phyloP scores from a whole-genome alignment of 1,140 invertebrate species.

The Brachionus paranguensis region DNA sequence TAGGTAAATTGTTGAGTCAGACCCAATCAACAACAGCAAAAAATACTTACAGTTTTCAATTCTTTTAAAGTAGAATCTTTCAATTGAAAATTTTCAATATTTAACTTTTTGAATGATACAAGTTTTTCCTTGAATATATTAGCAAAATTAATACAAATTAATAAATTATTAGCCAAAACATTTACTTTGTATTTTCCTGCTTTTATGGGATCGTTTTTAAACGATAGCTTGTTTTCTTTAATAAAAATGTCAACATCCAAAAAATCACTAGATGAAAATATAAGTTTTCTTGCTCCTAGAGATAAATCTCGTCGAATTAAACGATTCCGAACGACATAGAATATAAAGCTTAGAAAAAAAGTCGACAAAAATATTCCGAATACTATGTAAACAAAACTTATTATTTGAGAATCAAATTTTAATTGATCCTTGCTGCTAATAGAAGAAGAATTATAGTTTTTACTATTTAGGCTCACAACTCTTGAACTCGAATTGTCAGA shows the following conservation, averaged over 20 bases:
- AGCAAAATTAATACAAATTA: no score
- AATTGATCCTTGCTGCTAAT: background rate
- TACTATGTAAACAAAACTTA: background rate
- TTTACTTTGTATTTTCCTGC: background rate
- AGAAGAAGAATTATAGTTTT: no score
- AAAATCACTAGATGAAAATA: conserved; percentile 42
- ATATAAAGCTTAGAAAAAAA: background rate
- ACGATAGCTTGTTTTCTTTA: background rate
- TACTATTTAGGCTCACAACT: no score
- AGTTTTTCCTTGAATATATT: conserved; percentile 67
- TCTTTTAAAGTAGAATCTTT: conserved; percentile 71
- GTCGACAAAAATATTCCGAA: background rate
- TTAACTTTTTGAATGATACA: conserved; percentile 70
- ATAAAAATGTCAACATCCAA: conserved; percentile 43
- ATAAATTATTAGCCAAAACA: background rate
- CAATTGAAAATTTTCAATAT: conserved; percentile 62
- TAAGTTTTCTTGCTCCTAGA: background rate
- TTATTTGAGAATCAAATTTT: background rate
- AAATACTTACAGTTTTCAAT: conserved; percentile 63
- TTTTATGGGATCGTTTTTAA: background rate
- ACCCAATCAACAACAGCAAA: background rate
- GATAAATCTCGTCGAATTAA: background rate
- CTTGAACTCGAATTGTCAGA: background rate
- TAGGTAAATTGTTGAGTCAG: no score
- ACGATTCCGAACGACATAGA: background rate